Base-by-base conservation (phyloP, 2,797 vertebrate species). In the Danionella dracula region DNA sequence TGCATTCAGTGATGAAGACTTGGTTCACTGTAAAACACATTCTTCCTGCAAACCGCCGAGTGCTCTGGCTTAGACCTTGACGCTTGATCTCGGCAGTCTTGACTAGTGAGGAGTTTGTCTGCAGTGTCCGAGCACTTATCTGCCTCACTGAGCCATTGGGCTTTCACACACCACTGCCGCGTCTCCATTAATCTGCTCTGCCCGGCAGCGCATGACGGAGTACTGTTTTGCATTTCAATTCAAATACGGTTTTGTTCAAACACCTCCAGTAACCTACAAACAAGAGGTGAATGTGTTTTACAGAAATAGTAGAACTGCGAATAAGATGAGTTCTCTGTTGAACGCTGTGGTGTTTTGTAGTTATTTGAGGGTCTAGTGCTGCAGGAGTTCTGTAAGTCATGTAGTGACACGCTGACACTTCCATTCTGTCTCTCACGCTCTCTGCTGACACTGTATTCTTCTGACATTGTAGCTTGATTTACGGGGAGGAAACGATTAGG, bases 11-110 rank as follows among this genome's bases (percentile, higher is more conserved):
- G 54, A 72, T 62, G 68, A 60, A 68, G 45, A 55, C 68, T 60
- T 59, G 68, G 77, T 75, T 83, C 80, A 87, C 86, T 87, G 84
- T 88, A 83, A 90, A 62, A 54, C 63, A 59, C 44, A 53, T 69
- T 74, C 19, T 76, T 77, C 68, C 66, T 49, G 31, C 34, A 53
- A 72, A 66, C 66, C 66, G 58, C 74, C 54, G 40, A 38, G 63
- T 56, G 72, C 35, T 66, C 41, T 57, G 56, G 56, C 62, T 76
- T 62, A 53, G 63, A 72, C 54, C 48, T 73, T 50, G 56, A 69
- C 71, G 48, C 57, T 40, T 61, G 21, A 59, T 21, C 41, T 66
- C 56, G 60, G 69, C 59, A 44, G 56, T 53, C 56, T 67, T 44
- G 55, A 41, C 45, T 34, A 15, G 17, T n/a, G 7, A 51, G 45